Conservation (phyloP, 2,797 vertebrate species). For the Philypnodon macrostomus region DNA sequence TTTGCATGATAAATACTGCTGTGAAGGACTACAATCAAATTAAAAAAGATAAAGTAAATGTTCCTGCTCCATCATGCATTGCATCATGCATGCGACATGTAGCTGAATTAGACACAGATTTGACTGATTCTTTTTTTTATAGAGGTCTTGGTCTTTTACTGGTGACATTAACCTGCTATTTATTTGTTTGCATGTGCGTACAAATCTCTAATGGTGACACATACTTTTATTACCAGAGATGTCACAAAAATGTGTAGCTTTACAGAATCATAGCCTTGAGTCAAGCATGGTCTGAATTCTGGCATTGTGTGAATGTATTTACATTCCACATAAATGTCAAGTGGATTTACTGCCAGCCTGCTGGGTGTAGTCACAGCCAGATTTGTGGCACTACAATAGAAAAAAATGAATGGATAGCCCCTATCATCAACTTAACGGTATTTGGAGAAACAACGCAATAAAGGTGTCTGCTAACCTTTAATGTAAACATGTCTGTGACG, state of each 20-base stretch:
- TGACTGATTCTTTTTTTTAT: no score
- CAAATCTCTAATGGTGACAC: neutral
- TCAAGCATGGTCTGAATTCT: slow-evolving; percentile 24
- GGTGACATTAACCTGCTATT: no score
- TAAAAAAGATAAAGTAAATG: no score
- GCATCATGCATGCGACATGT: no score
- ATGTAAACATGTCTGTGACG: slow-evolving; percentile 6
- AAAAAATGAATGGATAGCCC: neutral
- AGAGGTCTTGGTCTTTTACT: no score
- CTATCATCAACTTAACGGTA: neutral
- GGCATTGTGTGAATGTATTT: slow-evolving; percentile 28
- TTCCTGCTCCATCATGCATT: no score
- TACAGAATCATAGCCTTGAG: neutral
- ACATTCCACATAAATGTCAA: slow-evolving; percentile 31
- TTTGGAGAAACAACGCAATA: slow-evolving; percentile 8
- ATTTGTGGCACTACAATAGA: slow-evolving; percentile 15
- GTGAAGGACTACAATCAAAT: no score
- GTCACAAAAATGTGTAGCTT: slow-evolving; percentile 1
- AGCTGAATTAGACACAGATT: no score
- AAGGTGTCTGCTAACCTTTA: slow-evolving; percentile 11
- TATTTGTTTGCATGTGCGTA: neutral
- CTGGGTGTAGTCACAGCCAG: slow-evolving; percentile 23
- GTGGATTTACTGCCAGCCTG: slow-evolving; percentile 8
- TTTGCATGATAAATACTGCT: no score
- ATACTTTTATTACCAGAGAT: neutral